These are phyloP conservation scores for Passerina amoena DNA, from an alignment of 2,113 vertebrate genomes.

Conservation along the genomic window DNA sequence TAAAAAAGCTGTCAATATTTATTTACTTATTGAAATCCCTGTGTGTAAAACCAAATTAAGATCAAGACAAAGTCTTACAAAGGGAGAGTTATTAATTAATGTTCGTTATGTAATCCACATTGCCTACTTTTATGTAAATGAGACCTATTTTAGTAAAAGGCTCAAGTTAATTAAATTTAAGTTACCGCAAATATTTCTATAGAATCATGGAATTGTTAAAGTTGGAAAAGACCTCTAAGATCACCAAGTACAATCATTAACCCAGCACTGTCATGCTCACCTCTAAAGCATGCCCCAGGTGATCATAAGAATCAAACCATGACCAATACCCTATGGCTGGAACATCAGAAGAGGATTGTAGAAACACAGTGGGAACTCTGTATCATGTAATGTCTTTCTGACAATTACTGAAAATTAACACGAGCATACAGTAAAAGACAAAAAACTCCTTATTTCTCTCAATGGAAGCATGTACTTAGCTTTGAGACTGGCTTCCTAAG, in stretches of 20 bases:
- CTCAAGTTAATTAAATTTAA: not conserved
- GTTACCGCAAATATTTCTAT: not conserved
- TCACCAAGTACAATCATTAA: not conserved
- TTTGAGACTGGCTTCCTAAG: not conserved
- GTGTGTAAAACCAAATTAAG: not conserved
- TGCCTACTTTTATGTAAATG: not conserved
- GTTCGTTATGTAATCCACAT: not conserved
- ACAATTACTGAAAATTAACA: not conserved
- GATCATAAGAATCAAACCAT: not conserved
- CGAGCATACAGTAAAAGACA: not conserved
- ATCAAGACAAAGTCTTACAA: not conserved
- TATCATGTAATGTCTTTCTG: not conserved
- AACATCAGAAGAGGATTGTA: not conserved
- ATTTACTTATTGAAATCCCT: not conserved
- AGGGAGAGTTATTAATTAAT: not conserved
- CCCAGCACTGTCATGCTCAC: not conserved
- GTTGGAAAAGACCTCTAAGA: not conserved
- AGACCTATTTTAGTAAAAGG: not conserved
- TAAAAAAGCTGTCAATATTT: not conserved
- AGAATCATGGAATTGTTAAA: not conserved
- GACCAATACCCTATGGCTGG: not conserved
- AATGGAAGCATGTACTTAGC: not conserved
- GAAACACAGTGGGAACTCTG: not conserved
- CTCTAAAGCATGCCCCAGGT: not conserved
- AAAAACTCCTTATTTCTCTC: not conserved